Conservation (phyloP, 1,140 invertebrate genomes). For the Papilio helenus region DNA sequence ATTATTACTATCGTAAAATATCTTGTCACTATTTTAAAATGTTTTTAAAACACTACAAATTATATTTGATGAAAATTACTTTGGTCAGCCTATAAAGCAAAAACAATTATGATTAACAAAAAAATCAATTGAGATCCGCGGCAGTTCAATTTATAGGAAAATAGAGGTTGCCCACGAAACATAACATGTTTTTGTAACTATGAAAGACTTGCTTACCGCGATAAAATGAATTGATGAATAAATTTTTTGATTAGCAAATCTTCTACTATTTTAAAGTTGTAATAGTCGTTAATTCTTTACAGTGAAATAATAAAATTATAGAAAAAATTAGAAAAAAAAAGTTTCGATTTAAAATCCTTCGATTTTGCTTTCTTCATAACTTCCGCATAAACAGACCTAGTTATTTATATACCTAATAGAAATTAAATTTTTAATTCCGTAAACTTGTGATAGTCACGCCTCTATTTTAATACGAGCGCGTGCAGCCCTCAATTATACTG, state of each 20-base stretch:
- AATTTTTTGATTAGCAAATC: too few species aligned
- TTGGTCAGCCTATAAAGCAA: background rate
- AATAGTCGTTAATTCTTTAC: too few species aligned
- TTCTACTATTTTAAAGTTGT: background rate
- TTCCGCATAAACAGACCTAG: too few species aligned
- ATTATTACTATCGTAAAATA: too few species aligned
- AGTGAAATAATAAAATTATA: too few species aligned
- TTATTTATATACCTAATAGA: background rate
- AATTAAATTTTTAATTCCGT: background rate
- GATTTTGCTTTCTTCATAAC: too few species aligned
- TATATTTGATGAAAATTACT: background rate
- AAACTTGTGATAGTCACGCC: background rate
- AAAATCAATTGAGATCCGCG: background rate
- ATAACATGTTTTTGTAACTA: slow-evolving; percentile 7
- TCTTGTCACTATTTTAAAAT: too few species aligned
- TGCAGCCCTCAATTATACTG: background rate
- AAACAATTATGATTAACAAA: background rate
- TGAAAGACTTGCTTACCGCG: background rate
- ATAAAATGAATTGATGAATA: background rate
- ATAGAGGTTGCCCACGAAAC: background rate
- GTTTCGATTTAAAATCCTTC: too few species aligned
- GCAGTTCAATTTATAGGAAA: background rate
- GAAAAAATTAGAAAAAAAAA: too few species aligned
- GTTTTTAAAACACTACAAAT: background rate
- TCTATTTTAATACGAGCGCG: background rate